Conservation (phyloP, 2,797 vertebrate species). For the Acanthurus lineatus region DNA sequence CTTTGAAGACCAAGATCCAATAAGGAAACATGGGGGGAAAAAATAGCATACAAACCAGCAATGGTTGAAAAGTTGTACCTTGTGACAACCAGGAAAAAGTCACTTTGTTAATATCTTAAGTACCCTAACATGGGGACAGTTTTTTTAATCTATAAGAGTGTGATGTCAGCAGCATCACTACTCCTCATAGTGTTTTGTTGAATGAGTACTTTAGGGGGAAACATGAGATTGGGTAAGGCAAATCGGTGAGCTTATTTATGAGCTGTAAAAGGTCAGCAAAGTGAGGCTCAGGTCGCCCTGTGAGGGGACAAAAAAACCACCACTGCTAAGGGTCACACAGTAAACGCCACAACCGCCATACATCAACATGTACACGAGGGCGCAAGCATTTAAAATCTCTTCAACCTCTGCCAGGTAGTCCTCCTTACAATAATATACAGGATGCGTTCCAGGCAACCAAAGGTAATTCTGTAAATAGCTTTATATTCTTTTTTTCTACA, state of each 20-base stretch:
- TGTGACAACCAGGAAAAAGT: conserved; percentile 75
- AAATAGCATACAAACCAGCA: conserved; percentile 76
- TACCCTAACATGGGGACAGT: conserved; percentile 69
- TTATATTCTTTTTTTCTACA: conserved; percentile 64
- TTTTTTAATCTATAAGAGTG: conserved; percentile 51
- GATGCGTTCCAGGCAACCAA: conserved; percentile 76
- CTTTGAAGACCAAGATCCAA: conserved; percentile 80
- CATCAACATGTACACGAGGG: conserved; percentile 78
- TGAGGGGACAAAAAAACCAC: conserved; percentile 67
- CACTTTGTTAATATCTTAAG: conserved; percentile 69
- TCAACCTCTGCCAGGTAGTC: conserved; percentile 65
- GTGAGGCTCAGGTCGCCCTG: conserved; percentile 73
- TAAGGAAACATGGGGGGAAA: conserved; percentile 48
- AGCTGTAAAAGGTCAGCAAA: conserved; percentile 79
- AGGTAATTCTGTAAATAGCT: conserved; percentile 80
- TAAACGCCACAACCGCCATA: conserved; percentile 78
- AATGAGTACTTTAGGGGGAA: conserved; percentile 75
- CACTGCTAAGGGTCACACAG: conserved; percentile 76
- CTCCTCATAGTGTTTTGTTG: conserved; percentile 77
- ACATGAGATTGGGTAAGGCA: conserved; percentile 86
- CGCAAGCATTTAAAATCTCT: conserved; percentile 74
- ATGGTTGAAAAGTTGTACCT: conserved; percentile 75
- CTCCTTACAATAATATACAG: conserved; percentile 74
- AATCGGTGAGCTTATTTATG: conserved; percentile 88
- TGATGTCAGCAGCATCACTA: conserved; percentile 62